Percentiles rank a stretch among this genome's conserved stretches.
Evolutionary conservation across 2,888 invertebrate species (phyloP).

Genomic region (Drosophila acutilabella): DNA sequence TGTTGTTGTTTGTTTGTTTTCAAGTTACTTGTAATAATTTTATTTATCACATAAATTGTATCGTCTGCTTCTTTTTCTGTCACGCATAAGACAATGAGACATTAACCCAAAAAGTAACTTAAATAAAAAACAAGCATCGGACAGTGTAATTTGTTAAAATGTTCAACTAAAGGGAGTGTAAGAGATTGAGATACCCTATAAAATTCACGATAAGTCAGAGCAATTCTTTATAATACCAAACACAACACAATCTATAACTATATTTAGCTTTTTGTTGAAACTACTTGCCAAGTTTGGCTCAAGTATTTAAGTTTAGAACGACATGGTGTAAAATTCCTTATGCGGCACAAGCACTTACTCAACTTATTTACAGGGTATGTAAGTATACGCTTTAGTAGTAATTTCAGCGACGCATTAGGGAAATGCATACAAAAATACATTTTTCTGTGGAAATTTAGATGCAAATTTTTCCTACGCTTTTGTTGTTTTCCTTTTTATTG

Average conservation of each 20-base stretch:
- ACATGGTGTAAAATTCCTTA: slow-evolving; percentile 3
- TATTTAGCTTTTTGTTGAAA: slow-evolving; percentile 6
- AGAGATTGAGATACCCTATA: slow-evolving; percentile 30
- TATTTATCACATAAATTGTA: slow-evolving; percentile 77
- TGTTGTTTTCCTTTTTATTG: slow-evolving; percentile 59
- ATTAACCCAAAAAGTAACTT: slow-evolving; percentile 70
- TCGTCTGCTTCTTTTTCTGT: slow-evolving; percentile 60
- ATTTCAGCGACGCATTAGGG: slow-evolving; percentile 61
- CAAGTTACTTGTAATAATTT: slow-evolving; percentile 70
- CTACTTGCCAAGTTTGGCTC: background rate
- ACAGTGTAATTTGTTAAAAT: slow-evolving; percentile 54
- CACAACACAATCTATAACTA: background rate
- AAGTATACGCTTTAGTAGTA: slow-evolving; percentile 25
- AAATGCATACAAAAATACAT: slow-evolving; percentile 48
- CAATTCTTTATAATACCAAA: background rate
- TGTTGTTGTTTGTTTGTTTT: slow-evolving; percentile 19
- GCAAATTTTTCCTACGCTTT: slow-evolving; percentile 62
- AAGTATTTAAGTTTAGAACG: slow-evolving; percentile 1
- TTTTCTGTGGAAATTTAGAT: slow-evolving; percentile 56
- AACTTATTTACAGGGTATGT: slow-evolving; percentile 33
- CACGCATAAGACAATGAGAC: slow-evolving; percentile 70
- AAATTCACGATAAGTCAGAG: background rate
- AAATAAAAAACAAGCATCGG: slow-evolving; percentile 21
- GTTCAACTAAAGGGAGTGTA: slow-evolving; percentile 1
- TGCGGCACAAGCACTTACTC: background rate